These are phyloP conservation scores for Perognathus longimembris DNA, from an alignment of 2,113 vertebrate genomes.

Conservation along the genomic window DNA sequence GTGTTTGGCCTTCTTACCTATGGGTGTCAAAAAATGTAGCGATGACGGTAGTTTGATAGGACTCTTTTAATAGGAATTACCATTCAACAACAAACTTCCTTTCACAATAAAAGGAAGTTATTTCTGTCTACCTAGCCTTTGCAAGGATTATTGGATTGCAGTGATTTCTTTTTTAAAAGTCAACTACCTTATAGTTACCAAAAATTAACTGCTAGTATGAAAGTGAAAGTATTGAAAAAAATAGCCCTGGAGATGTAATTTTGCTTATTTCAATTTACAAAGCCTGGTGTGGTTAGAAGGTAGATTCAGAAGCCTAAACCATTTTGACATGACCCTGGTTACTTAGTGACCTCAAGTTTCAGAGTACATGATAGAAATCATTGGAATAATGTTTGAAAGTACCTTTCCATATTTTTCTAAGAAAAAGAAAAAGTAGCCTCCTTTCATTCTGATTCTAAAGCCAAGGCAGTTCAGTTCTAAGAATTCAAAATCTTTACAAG, in stretches of 20 bases:
- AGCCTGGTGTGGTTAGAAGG: neutral
- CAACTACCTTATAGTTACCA: neutral
- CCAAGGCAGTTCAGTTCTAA: neutral
- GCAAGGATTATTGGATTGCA: neutral
- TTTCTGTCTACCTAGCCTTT: neutral
- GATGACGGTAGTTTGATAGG: neutral
- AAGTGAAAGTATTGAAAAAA: neutral
- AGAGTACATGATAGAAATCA: neutral
- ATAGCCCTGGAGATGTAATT: neutral
- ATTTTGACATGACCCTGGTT: neutral
- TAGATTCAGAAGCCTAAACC: neutral
- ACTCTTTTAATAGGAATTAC: neutral
- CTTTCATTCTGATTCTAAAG: constrained; percentile 28
- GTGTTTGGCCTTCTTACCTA: neutral
- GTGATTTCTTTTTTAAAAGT: neutral
- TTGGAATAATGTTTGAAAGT: neutral
- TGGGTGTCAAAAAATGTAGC: neutral
- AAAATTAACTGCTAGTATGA: too few species aligned
- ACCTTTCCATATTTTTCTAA: neutral
- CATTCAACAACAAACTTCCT: neutral
- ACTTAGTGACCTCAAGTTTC: neutral
- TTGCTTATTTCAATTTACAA: neutral
- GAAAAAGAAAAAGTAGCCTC: neutral
- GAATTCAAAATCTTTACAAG: constrained; percentile 15
- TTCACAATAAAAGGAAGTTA: neutral